Percentiles rank a stretch among this genome's conserved stretches.
phyloP scores from a whole-genome alignment of 1,140 invertebrate species.

The Diachasma alloeum region DNA sequence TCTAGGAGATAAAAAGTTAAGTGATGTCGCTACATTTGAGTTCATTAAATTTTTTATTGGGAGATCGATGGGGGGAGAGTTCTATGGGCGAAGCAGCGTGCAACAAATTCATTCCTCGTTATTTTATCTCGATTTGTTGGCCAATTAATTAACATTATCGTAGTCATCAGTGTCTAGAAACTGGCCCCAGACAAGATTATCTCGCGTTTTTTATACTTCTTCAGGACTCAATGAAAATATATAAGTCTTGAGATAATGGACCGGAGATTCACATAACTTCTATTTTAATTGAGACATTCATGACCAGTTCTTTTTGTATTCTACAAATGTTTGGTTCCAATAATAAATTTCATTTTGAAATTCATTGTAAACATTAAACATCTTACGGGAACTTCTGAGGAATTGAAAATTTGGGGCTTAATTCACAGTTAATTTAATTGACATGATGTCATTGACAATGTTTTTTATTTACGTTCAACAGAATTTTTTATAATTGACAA shows the following conservation, averaged over 20 bases:
- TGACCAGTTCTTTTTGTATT: no score
- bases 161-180: neutral
- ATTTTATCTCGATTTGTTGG: neutral
- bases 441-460: no score
- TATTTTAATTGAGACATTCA: no score
- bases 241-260: neutral
- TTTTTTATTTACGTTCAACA: no score
- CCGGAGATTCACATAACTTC: no score
- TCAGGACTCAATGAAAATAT: neutral
- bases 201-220: neutral
- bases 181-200: neutral
- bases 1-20: neutral
- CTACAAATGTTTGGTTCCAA: no score
- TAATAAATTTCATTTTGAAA: no score
- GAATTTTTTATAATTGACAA: no score
- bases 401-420: no score
- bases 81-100: neutral
- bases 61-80: neutral
- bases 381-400: no score
- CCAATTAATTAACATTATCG: neutral
- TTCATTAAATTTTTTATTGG: neutral
- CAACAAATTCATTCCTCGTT: neutral
- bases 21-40: neutral
- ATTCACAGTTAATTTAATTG: no score
- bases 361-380: no score